Evolutionary conservation across 2,888 invertebrate species (phyloP).

Genomic region (Ornithoptera alexandrae): DNA sequence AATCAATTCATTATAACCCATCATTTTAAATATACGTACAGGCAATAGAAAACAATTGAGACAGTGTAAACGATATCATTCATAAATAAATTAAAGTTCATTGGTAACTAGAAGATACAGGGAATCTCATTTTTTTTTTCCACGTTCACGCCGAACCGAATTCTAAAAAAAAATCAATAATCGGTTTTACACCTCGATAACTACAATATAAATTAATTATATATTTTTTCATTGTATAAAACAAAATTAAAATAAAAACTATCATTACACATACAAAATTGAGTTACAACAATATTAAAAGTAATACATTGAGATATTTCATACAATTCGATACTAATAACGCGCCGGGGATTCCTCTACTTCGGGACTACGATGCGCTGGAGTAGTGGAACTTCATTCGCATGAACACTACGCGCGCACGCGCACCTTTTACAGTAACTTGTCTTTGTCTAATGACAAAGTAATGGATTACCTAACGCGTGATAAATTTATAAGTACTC

Average conservation of each 20-base stretch:
- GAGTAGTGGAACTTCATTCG: conserved; percentile 12
- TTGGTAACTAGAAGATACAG: conserved; percentile 42
- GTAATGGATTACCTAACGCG: conserved; percentile 42
- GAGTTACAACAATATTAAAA: conserved; percentile 49
- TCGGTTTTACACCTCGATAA: conserved; percentile 39
- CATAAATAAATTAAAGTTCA: conserved; percentile 21
- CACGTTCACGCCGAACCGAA: conserved; percentile 16
- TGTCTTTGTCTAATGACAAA: conserved; percentile 55
- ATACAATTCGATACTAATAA: conserved; percentile 46
- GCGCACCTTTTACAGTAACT: conserved; percentile 43
- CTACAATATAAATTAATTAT: conserved; percentile 49
- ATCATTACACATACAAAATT: conserved; percentile 54
- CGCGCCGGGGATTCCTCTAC: conserved; percentile 36
- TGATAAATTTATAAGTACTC: conserved; percentile 60
- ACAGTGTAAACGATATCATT: conserved; percentile 7
- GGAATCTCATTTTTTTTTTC: conserved; percentile 1
- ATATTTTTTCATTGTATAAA: conserved; percentile 46
- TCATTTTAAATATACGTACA: neutral
- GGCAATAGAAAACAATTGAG: neutral
- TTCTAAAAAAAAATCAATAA: neutral
- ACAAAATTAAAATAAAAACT: conserved; percentile 51
- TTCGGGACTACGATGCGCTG: conserved; percentile 30
- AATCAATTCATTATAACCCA: neutral
- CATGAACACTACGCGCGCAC: conserved; percentile 19
- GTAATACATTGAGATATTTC: conserved; percentile 46